Base-by-base conservation (phyloP, 1,140 invertebrate species). In the Leptinotarsa undecemlineata region DNA sequence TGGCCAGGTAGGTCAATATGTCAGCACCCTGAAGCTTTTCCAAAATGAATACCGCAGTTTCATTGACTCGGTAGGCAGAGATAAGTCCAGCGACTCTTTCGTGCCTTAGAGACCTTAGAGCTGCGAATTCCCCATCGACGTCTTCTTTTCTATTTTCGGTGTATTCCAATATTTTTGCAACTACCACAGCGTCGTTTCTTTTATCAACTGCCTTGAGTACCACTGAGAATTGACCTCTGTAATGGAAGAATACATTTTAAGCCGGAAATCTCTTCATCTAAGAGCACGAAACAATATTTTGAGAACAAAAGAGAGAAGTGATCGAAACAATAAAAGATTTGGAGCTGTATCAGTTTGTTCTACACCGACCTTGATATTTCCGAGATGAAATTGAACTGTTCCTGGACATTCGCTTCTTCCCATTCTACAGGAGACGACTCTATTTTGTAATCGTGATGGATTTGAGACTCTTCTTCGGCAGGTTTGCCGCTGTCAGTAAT, bases 1-100 rank as follows among this genome's bases (percentile, higher is more conserved):
- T 93, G 2, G 95, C 92, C 17, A 98, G 87, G 81, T 96, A 97
- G 0, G 95, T 95, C 1, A 98, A 85, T 57, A 98, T 90, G 82
- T 98, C 95, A n/a, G 95, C 93, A 1, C 96, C 96, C 81, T 96
- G 95, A 0, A 98, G 86, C 81, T 94, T 95, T 82, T 98, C 96
- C 85, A 96, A 86, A 4, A 97, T 89, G 23, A 96, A 89, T 1
- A 92, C 90, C 19, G 91, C 90, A 1, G 90, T 88, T 20, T 90
- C 90, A 1, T 88, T 86, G 0, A 90, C 88, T 81, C 91, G 91
- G 81, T 91, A 95, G 1, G 92, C 93, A 13, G 88, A 91, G 61
- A 93, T 83, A 0, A 98, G 83, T 5, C 89, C 87, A 1, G 92
- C 92, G 84, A 99, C 92, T 81, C 93, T 89, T 82, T 97, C 94